Evolutionary conservation across 2,113 vertebrate species (phyloP).

Genomic region (Kryptolebias marmoratus): DNA sequence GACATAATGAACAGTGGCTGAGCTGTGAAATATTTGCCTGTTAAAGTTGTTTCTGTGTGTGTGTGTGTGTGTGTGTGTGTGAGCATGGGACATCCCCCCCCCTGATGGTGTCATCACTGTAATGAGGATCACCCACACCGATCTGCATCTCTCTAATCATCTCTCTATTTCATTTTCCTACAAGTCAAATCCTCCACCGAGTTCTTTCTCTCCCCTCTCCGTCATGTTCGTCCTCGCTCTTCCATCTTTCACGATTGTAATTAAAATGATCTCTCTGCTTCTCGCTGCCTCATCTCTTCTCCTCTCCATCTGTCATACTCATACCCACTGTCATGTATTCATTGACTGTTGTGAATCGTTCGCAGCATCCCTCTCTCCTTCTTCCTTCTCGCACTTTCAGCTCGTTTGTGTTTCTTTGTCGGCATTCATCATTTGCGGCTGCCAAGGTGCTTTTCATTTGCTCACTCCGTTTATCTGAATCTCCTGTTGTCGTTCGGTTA

Average conservation of each 20-base stretch:
- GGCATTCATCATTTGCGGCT: slow-evolving; percentile 20
- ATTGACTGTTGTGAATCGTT: slow-evolving; percentile 38
- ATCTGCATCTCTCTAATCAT: slow-evolving; percentile 59
- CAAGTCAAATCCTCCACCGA: slow-evolving; percentile 27
- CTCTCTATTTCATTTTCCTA: slow-evolving; percentile 51
- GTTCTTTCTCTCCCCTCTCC: slow-evolving; percentile 36
- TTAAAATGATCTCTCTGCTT: slow-evolving; percentile 42
- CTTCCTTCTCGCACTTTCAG: slow-evolving; percentile 2
- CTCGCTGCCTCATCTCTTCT: slow-evolving; percentile 34
- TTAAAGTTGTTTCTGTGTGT: slow-evolving; percentile 1
- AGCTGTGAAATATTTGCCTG: slow-evolving; percentile 7
- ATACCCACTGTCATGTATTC: slow-evolving; percentile 41
- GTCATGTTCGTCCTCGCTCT: slow-evolving; percentile 33
- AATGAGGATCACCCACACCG: slow-evolving; percentile 59
- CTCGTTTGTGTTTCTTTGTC: slow-evolving; percentile 40
- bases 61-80: slow-evolving; percentile 1
- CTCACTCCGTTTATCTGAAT: slow-evolving; percentile 30
- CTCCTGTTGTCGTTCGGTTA: slow-evolving; percentile 6
- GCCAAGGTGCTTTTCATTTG: slow-evolving; percentile 39
- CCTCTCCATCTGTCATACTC: slow-evolving; percentile 52
- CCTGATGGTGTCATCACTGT: slow-evolving; percentile 50
- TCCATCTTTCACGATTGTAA: slow-evolving; percentile 27
- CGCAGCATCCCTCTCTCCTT: slow-evolving; percentile 18
- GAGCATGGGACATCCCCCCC: slow-evolving; percentile 21
- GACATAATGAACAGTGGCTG: slow-evolving; percentile 2